These are phyloP conservation scores for Tetragonisca angustula DNA, from an alignment of 2,888 invertebrate genomes.

Conservation along the genomic window DNA sequence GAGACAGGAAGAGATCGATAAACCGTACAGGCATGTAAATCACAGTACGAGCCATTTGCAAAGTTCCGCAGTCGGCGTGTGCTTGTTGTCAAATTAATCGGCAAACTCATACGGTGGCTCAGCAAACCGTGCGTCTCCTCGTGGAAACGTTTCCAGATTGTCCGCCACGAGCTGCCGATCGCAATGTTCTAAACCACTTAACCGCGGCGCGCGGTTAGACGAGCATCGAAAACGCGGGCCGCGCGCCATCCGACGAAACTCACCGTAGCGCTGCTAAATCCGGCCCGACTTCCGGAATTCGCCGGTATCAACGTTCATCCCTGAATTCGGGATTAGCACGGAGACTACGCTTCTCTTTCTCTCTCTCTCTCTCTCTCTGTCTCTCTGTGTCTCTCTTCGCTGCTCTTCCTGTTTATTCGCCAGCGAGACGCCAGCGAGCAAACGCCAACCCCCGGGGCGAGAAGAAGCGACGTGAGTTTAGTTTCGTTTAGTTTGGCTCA, in stretches of 20 bases:
- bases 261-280: conserved; percentile 59
- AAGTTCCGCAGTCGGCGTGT: conserved; percentile 34
- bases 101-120: conserved; percentile 57
- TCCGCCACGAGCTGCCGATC: conserved; percentile 64
- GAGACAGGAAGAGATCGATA: conserved; percentile 19
- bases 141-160: conserved; percentile 64
- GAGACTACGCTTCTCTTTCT: neutral
- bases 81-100: conserved; percentile 61
- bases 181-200: conserved; percentile 71
- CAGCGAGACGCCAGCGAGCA: neutral
- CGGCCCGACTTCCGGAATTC: conserved; percentile 65
- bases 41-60: conserved; percentile 38
- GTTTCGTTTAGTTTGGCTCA: conserved; percentile 45
- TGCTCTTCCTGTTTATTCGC: neutral
- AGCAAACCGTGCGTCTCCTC: conserved; percentile 54
- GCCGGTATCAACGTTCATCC: conserved; percentile 61
- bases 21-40: conserved; percentile 45
- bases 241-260: conserved; percentile 49
- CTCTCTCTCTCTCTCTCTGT: neutral
- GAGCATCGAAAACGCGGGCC: conserved; percentile 65
- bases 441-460: neutral
- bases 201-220: conserved; percentile 61
- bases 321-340: conserved; percentile 65
- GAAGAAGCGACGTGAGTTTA: neutral
- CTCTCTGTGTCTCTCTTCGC: neutral